Conservation (phyloP, 2,113 vertebrate genomes). For the Corythaixoides concolor region DNA sequence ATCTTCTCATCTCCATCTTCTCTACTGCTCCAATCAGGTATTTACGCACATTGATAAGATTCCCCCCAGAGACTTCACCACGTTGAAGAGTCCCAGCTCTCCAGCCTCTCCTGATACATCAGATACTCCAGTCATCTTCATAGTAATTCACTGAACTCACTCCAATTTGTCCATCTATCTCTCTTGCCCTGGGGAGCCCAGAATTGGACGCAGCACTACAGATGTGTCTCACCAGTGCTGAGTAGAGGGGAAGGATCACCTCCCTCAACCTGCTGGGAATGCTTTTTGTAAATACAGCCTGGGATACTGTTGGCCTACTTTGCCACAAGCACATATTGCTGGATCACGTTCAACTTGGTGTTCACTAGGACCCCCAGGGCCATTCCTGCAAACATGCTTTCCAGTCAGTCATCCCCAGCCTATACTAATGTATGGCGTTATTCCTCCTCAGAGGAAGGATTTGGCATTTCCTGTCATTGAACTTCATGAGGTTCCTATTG, state of each 20-base stretch:
- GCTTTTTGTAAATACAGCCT: background rate
- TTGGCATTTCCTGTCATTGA: background rate
- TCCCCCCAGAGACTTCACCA: background rate
- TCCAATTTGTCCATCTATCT: background rate
- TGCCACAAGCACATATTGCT: background rate
- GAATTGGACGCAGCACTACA: background rate
- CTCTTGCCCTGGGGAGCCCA: background rate
- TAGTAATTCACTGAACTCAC: background rate
- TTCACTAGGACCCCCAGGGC: background rate
- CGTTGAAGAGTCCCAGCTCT: background rate
- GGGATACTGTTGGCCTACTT: background rate
- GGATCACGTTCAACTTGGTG: background rate
- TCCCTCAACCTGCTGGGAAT: fast-evolving
- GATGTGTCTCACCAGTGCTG: background rate
- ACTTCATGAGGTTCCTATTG: background rate
- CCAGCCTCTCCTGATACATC: background rate
- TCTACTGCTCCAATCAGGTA: background rate
- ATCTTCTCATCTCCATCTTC: background rate
- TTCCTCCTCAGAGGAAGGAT: background rate
- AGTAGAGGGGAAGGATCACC: background rate
- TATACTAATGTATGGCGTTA: background rate
- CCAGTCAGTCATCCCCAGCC: background rate
- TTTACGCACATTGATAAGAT: background rate
- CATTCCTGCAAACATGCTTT: background rate
- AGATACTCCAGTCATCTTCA: background rate